These are phyloP conservation scores for Etheostoma spectabile DNA, from an alignment of 2,113 vertebrate genomes.

Conservation along the genomic window DNA sequence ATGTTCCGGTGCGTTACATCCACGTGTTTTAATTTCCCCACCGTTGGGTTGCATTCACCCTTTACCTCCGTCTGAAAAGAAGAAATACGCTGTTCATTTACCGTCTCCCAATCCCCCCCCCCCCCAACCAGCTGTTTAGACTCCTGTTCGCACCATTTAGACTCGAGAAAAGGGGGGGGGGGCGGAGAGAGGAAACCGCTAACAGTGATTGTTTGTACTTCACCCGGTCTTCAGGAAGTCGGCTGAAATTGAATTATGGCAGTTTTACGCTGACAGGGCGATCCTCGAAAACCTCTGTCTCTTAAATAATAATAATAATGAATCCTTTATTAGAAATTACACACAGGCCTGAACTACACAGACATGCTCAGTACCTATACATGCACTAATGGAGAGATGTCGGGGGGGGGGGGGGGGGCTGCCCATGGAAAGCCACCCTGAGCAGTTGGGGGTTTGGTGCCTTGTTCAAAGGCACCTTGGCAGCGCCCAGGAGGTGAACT, in stretches of 20 bases:
- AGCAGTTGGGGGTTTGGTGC: no score
- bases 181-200: background rate
- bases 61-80: constrained; percentile 40
- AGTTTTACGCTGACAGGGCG: constrained; percentile 7
- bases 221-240: constrained; percentile 1
- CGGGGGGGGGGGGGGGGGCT: no score
- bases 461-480: no score
- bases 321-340: no score
- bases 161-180: constrained; percentile 19
- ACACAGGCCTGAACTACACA: no score
- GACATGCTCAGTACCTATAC: no score
- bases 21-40: constrained; percentile 45
- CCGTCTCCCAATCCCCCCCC: background rate
- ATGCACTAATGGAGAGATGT: no score
- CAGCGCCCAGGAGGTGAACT: no score
- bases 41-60: constrained; percentile 48
- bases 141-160: constrained; percentile 50
- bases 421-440: no score
- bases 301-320: no score
- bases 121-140: constrained; percentile 40
- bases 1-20: constrained; percentile 15
- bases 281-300: background rate
- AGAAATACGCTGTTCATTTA: constrained; percentile 25
- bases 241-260: constrained; percentile 23
- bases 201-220: constrained; percentile 37